Conservation (phyloP, 2,113 vertebrate species). For the Ameiurus melas region DNA sequence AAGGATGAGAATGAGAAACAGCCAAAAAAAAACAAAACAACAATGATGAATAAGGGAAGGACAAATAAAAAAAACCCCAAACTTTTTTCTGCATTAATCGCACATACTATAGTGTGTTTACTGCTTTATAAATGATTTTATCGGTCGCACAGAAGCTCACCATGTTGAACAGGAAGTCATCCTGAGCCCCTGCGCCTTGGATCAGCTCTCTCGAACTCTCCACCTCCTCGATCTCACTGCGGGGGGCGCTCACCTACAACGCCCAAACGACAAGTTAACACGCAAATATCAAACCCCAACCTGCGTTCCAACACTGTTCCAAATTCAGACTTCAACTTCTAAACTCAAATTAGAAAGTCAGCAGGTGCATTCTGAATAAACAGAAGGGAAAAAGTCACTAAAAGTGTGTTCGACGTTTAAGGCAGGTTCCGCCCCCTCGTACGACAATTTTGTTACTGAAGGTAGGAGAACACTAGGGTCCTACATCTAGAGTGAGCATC, state of each 20-base stretch:
- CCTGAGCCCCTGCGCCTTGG: constrained; percentile 51
- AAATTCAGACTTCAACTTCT: not conserved
- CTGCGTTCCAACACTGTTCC: not conserved
- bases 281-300: not conserved
- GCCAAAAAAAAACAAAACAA: not conserved
- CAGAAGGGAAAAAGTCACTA: not conserved
- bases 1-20: not conserved
- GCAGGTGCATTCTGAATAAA: not conserved
- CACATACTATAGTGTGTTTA: not conserved
- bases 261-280: not conserved
- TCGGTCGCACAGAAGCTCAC: constrained; percentile 60
- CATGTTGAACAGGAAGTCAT: constrained; percentile 90
- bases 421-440: not conserved
- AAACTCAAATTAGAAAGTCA: not conserved
- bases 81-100: not conserved
- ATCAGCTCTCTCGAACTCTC: constrained; percentile 65
- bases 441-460: not conserved
- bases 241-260: constrained; percentile 82
- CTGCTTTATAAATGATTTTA: not conserved
- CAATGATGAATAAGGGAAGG: too few relatives aligned
- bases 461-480: constrained; percentile 56
- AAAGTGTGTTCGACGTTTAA: not conserved
- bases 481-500: constrained; percentile 90
- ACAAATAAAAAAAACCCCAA: too few relatives aligned
- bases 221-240: constrained; percentile 85